phyloP scores from a whole-genome alignment of 2,888 invertebrate species.

The Bedellia somnulentella region DNA sequence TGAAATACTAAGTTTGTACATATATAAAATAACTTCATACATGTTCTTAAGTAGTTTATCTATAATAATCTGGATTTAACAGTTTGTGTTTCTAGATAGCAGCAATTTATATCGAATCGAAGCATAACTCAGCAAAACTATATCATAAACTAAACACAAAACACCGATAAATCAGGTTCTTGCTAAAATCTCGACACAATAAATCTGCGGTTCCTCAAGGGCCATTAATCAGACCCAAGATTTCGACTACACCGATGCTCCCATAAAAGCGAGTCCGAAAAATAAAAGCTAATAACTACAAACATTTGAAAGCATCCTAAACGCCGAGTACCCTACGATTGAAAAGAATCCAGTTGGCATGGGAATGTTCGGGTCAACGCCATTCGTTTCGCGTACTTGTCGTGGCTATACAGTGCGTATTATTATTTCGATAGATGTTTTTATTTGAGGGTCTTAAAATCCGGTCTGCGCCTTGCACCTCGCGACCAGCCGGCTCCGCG shows the following conservation, averaged over 20 bases:
- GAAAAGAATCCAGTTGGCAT: constrained; percentile 53
- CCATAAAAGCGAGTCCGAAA: constrained; percentile 43
- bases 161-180: too few relatives aligned
- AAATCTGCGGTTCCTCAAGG: too few relatives aligned
- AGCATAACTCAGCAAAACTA: too few relatives aligned
- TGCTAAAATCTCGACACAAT: too few relatives aligned
- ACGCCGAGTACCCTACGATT: constrained; percentile 41
- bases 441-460: constrained; percentile 58
- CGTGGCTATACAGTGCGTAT: constrained; percentile 50
- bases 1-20: too few relatives aligned
- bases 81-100: too few relatives aligned
- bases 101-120: too few relatives aligned
- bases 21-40: too few relatives aligned
- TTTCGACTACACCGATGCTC: constrained; percentile 17
- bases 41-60: too few relatives aligned
- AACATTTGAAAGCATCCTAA: constrained; percentile 39
- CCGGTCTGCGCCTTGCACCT: constrained; percentile 50
- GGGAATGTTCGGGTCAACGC: constrained; percentile 59
- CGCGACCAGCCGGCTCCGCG: constrained; percentile 25
- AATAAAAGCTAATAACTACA: constrained; percentile 51
- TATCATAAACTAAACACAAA: too few relatives aligned
- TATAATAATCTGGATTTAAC: too few relatives aligned
- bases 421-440: constrained; percentile 60
- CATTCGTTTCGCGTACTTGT: constrained; percentile 56
- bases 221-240: too few relatives aligned